Evolutionary conservation across 35 echinoderm and acorn worm species (phyloP).

Genomic region (Patiria miniata): DNA sequence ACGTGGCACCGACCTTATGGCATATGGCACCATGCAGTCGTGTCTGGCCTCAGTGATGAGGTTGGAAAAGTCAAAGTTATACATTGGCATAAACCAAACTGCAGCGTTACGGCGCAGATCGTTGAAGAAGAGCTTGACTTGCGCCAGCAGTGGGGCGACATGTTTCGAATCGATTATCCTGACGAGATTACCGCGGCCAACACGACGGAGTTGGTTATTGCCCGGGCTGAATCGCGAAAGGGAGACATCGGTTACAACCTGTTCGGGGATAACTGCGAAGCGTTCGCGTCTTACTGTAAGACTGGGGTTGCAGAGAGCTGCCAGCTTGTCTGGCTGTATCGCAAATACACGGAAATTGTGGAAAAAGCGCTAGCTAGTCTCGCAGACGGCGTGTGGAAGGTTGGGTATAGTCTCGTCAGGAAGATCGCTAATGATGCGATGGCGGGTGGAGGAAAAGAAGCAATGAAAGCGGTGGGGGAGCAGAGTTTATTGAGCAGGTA

Average conservation of each 20-base stretch:
- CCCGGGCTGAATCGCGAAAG: slow-evolving; percentile 17
- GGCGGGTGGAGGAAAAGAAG: neutral
- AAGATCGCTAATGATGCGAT: neutral
- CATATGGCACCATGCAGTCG: slow-evolving; percentile 67
- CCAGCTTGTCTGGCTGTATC: slow-evolving; percentile 12
- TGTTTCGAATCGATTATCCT: slow-evolving; percentile 36
- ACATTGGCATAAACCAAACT: slow-evolving; percentile 17
- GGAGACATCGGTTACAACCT: slow-evolving; percentile 30
- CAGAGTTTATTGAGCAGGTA: neutral
- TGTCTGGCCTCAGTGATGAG: neutral
- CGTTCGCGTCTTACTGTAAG: slow-evolving; percentile 56
- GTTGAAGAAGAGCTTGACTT: neutral
- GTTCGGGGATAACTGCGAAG: slow-evolving; percentile 50
- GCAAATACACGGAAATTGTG: neutral
- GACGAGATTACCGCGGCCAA: slow-evolving; percentile 15
- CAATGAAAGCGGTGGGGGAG: neutral
- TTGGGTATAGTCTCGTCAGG: neutral
- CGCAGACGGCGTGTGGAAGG: neutral
- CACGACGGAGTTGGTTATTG: slow-evolving; percentile 32
- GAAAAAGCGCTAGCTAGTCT: neutral
- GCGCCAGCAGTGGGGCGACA: neutral
- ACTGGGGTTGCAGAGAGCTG: slow-evolving; percentile 28
- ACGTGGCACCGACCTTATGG: slow-evolving; percentile 32
- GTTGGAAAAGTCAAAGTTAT: neutral
- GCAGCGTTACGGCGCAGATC: neutral